phyloP scores from a whole-genome alignment of 92 coral and sea anemone species.

The Phenganax subtilis region DNA sequence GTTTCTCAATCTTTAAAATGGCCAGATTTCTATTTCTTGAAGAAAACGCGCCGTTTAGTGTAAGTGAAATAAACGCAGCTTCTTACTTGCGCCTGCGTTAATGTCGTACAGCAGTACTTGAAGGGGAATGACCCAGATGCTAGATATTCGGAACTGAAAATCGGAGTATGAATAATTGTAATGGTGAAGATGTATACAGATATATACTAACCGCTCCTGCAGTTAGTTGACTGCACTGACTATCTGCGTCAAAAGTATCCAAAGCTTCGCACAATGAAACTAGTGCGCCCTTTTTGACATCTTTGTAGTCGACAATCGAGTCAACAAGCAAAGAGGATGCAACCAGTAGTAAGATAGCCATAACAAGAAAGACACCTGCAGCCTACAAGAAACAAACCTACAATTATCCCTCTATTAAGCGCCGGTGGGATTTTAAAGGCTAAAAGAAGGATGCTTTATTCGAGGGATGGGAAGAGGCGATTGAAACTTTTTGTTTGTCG shows the following conservation, averaged over 20 bases:
- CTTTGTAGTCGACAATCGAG: not conserved
- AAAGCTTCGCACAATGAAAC: not conserved
- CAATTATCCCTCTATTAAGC: not conserved
- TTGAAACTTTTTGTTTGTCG: not conserved
- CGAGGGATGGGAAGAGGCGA: not conserved
- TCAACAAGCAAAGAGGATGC: not conserved
- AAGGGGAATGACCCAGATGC: too few species aligned
- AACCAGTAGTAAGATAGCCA: constrained; percentile 10
- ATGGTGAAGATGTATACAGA: not conserved
- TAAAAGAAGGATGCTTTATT: too few species aligned
- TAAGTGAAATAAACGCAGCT: too few species aligned
- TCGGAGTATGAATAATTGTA: not conserved
- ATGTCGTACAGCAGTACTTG: too few species aligned
- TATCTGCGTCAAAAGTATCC: not conserved
- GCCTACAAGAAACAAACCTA: not conserved
- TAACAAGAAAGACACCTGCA: not conserved
- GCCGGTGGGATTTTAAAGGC: not conserved
- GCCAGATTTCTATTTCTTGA: too few species aligned
- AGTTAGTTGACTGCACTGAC: constrained; percentile 1
- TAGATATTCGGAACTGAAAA: too few species aligned
- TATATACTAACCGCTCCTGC: constrained; percentile 1
- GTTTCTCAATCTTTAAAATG: too few species aligned
- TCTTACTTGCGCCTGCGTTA: too few species aligned
- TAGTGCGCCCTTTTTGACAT: not conserved
- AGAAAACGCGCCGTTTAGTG: too few species aligned